phyloP scores from a whole-genome alignment of 2,888 invertebrate genomes.

The Dolomedes plantarius region DNA sequence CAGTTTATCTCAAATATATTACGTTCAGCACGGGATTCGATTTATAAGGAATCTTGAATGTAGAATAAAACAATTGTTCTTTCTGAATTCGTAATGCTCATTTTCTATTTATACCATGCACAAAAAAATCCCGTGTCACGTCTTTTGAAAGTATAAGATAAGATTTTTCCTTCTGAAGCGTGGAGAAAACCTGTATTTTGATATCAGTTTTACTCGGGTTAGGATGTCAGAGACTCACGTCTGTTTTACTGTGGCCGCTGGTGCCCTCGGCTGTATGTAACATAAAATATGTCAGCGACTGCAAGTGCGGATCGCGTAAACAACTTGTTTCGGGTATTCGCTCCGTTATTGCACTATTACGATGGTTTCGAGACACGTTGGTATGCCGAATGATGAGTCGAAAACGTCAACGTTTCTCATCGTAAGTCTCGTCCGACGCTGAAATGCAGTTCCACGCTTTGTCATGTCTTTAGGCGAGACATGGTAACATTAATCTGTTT shows the following conservation, averaged over 20 bases:
- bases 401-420: background rate
- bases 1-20: too few species aligned
- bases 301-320: background rate
- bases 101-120: too few species aligned
- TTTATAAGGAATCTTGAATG: too few species aligned
- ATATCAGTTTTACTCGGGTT: background rate
- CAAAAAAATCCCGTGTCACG: background rate
- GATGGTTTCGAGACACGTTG: background rate
- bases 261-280: background rate
- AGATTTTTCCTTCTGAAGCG: background rate
- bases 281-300: background rate
- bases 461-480: conserved; percentile 5
- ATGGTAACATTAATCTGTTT: background rate
- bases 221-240: background rate
- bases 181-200: background rate
- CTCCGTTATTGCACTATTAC: background rate
- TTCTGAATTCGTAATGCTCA: too few species aligned
- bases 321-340: background rate
- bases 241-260: background rate
- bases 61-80: too few species aligned
- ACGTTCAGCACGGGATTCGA: too few species aligned
- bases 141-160: background rate
- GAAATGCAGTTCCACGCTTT: background rate
- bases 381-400: background rate
- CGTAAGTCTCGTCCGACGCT: background rate